These are phyloP conservation scores for Pterois miles DNA, from an alignment of 2,797 vertebrate genomes.

Conservation along the genomic window DNA sequence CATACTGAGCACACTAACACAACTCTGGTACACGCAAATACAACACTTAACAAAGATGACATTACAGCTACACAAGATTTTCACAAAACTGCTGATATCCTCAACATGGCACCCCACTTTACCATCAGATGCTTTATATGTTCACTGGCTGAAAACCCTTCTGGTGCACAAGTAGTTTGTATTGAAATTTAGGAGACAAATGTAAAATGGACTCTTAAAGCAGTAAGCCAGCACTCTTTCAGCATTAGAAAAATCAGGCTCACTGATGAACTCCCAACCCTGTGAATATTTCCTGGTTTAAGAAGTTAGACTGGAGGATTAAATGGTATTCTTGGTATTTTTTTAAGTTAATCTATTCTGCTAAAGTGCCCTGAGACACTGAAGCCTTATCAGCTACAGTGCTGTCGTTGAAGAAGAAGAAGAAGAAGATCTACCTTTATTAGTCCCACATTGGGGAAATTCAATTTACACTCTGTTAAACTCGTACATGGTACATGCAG, in stretches of 20 bases:
- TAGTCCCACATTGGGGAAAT: no score
- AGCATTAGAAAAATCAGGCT: not conserved
- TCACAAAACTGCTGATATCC: not conserved
- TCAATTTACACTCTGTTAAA: no score
- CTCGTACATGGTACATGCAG: no score
- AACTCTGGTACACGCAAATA: not conserved
- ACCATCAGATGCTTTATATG: not conserved
- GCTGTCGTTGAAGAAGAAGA: no score
- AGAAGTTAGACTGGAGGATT: not conserved
- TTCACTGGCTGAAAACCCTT: not conserved
- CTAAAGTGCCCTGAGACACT: not conserved
- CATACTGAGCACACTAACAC: not conserved
- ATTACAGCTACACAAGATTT: not conserved
- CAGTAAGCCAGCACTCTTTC: not conserved
- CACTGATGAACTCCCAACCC: not conserved
- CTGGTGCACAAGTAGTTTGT: not conserved
- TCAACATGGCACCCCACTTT: not conserved
- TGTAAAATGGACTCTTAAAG: not conserved
- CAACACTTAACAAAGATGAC: not conserved
- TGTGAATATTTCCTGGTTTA: not conserved
- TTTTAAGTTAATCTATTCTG: not conserved
- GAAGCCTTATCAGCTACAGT: not conserved
- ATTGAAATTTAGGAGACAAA: not conserved
- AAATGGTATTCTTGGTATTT: not conserved
- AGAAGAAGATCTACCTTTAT: no score